Base-by-base conservation (phyloP, 2,888 invertebrate genomes). In the Clistopyga incitator region DNA sequence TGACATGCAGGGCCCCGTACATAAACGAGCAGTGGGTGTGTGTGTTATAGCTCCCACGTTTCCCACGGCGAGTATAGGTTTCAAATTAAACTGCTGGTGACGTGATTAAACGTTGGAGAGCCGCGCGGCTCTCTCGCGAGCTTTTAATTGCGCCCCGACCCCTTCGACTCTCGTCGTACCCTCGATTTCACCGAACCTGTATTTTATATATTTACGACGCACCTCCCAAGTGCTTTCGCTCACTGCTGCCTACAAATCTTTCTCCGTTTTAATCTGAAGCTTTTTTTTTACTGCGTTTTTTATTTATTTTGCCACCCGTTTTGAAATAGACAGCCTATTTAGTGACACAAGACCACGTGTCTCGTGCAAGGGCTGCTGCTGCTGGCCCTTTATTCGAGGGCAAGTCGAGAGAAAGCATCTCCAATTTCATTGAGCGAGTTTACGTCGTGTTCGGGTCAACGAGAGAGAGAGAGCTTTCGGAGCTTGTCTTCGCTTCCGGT, bases 121-220 rank as follows among this genome's bases (percentile, higher is more conserved):
- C 54, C 2, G 29, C 68, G 20, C 68, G 64, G 20, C 70, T 29
- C 42, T 54, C 65, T 76, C 76, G 71, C 75, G 79, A 50, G 78
- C 78, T 78, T 85, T 78, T 83, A 83, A 85, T 85, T 85, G 78
- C 79, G 42, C 59, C 64, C 42, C 45, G 34, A 18, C 18, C n/a
- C 82, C 78, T 71, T 64, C 52, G 20, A 23, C 65, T 72, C 50
- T 23, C 42, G 20, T 78, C 56, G 50, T 45, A 38, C 59, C 59
- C 67, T 72, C 74, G 47, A 74, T 68, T 72, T 50, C 59, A 77
- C 15, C 54, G 38, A 70, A 71, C 59, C 54, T 42, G 4, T 81
- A 64, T 64, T 72, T 42, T 42, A 78, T 78, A 67, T 77, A 56
- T 77, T 18, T 45, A 2, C 45, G 45, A 15, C 18, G 4, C 29